Conservation (phyloP, 2,797 vertebrate species). For the Notolabrus celidotus region DNA sequence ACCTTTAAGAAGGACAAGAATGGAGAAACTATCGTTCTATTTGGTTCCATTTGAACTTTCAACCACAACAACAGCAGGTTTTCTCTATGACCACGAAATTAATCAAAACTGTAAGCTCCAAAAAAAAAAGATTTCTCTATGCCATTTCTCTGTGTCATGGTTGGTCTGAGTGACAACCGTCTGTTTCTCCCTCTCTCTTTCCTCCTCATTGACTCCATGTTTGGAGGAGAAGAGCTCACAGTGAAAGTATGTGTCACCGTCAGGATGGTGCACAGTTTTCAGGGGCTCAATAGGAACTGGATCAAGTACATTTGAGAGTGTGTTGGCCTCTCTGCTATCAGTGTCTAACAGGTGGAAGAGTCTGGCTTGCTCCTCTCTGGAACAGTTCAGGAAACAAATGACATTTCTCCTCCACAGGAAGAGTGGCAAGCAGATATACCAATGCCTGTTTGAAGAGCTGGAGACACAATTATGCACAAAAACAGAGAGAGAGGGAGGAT, state of each 20-base stretch:
- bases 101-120: too few relatives aligned
- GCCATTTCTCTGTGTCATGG: slow-evolving; percentile 18
- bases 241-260: slow-evolving; percentile 22
- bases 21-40: too few relatives aligned
- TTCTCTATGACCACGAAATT: slow-evolving; percentile 13
- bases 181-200: neutral
- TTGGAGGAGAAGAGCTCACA: slow-evolving; percentile 28
- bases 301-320: slow-evolving; percentile 19
- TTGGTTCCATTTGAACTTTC: too few relatives aligned
- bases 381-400: slow-evolving; percentile 72
- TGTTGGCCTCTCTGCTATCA: slow-evolving; percentile 51
- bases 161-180: neutral
- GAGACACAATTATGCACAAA: slow-evolving; percentile 48
- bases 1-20: too few relatives aligned
- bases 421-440: slow-evolving; percentile 4
- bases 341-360: slow-evolving; percentile 72
- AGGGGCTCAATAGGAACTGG: slow-evolving; percentile 28
- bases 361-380: slow-evolving; percentile 63
- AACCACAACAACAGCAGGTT: neutral
- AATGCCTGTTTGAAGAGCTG: slow-evolving; percentile 33
- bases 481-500: slow-evolving; percentile 15
- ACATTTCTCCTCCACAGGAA: slow-evolving; percentile 60
- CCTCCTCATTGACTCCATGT: slow-evolving; percentile 4
- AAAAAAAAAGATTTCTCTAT: slow-evolving; percentile 23
- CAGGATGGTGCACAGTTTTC: slow-evolving; percentile 27